Conservation (phyloP, 2,797 vertebrate species). For the Tokudaia muenninki region DNA sequence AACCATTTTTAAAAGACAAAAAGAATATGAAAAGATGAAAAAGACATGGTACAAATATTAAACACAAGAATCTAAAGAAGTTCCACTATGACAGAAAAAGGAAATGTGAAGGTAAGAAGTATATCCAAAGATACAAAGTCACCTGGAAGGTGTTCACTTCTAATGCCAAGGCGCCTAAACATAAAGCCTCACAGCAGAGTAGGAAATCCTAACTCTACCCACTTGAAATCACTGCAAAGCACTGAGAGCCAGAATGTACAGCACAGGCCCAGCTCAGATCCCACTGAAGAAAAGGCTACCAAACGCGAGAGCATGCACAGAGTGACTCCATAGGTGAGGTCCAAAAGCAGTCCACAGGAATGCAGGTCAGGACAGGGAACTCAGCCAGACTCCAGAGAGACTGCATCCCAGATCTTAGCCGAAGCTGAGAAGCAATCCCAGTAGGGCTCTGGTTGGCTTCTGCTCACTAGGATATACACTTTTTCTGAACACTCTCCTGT, state of each 20-base stretch:
- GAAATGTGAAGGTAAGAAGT: not conserved
- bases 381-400: not conserved
- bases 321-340: not conserved
- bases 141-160: not conserved
- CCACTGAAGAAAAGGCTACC: no score
- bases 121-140: not conserved
- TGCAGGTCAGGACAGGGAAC: not conserved
- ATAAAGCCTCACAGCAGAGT: not conserved
- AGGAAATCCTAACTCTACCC: not conserved
- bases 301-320: not conserved
- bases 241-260: not conserved
- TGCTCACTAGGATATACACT: not conserved
- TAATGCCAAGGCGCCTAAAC: not conserved
- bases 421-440: not conserved
- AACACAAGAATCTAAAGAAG: conserved; percentile 3
- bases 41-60: not conserved
- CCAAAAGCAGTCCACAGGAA: not conserved
- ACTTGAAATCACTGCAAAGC: not conserved
- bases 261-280: not conserved
- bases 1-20: not conserved
- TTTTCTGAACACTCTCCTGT: not conserved
- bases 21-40: not conserved
- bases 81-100: not conserved
- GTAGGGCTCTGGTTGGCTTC: not conserved
- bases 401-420: not conserved